Evolutionary conservation across 2,888 invertebrate genomes (phyloP), one percentile per base, ranked within the genome.

Genomic region (Sturmia bella): DNA sequence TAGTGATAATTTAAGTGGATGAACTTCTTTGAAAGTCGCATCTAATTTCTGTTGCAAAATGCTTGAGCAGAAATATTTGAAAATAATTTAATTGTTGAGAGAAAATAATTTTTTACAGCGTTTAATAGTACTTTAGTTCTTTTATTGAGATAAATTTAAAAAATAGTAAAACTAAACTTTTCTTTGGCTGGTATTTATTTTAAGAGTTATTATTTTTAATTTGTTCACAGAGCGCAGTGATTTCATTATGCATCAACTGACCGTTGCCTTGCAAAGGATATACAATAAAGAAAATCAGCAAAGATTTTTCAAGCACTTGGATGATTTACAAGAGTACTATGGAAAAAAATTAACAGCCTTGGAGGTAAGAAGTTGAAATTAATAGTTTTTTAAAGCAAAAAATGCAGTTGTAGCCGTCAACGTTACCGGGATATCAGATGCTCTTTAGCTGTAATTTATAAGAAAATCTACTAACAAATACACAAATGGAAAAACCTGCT

Each of bases 241-340:
- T 50, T 80, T 75, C n/a, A 50, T 75, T 19, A 59, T 56, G 9
- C 70, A 80, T n/a, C 43, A 80, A 50, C 37, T 75, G 63, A 57
- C 64, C 0, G 12, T 64, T 21, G 80, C 41, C 4, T 50, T 80
- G 4, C 37, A 41, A 3, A 11, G 17, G 9, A 32, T 13, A 7
- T 21, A 43, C 15, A 7, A 15, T 9, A 17, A 0, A 0, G 45
- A 19, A 19, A 32, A 13, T 13, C 1, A 41, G 11, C 13, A 19
- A 13, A 41, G 19, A 11, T 56, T 27, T 63, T 3, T 48, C 2
- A 63, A 11, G 0, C 45, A 27, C 11, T 59, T 74, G 39, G 63
- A 43, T 37, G 63, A 50, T 1, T 2, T 64, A 11, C 5, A n/a
- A 0, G 13, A 56, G 37, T 21, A 56, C 64, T 52, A 63, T 52